Base-by-base conservation (phyloP, 1,140 invertebrate species). In the Nasonia longicornis region DNA sequence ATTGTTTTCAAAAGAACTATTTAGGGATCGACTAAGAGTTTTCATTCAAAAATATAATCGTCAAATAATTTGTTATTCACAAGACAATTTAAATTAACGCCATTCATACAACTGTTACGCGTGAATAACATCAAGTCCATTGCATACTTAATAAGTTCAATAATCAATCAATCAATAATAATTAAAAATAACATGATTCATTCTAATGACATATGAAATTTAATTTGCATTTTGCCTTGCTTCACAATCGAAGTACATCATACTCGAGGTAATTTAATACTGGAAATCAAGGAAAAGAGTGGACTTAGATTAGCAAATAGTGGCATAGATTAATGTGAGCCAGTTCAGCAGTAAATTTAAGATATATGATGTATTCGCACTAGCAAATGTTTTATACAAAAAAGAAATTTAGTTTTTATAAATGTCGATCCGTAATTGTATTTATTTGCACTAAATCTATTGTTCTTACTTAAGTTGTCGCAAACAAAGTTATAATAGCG, bases 241-340 rank as follows among this genome's bases (percentile, higher is more conserved):
- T 87, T 86, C 77, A 85, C 83, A 81, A 87, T 84, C 85, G 83
- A 89, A 90, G 85, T 87, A 82, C 87, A 80, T 81, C 85, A 84
- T 86, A 81, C 84, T 87, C 14, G 87, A 89, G 88, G 87, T 89
- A 89, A 89, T 84, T 89, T 84, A 69, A 52, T 42, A 52, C 74
- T 78, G 63, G 71, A 82, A 77, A 45, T 12, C 16, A 14, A 1
- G 72, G 70, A 29, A 76, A 64, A 73, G 31, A 69, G 11, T 77
- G 22, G 58, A 79, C 75, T 67, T 73, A 78, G 64, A 42, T 76
- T 82, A 82, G 77, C 52, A 12, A 16, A 66, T 78, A 82, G 80
- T 12, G 16, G 35, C 8, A 72, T 76, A 72, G 67, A 31, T 72
- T 31, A n/a, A 45, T 75, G 48, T 79, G 7, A 74, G 45, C 22